Conservation (phyloP, 2,113 vertebrate species). For the Ciconia stormi region DNA sequence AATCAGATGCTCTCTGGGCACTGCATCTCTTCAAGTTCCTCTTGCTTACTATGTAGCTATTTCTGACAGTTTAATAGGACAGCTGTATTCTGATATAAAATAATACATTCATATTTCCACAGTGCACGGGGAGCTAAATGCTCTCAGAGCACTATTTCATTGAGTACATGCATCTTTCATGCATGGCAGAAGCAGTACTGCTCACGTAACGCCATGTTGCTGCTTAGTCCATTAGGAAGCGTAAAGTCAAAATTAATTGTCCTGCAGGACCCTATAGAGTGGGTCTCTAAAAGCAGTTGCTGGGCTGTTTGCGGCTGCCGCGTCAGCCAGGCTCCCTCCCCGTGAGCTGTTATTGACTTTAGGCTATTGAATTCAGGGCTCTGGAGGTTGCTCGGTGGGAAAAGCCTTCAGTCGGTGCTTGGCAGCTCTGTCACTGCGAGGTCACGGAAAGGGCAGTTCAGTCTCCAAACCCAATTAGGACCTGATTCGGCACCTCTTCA, state of each 20-base stretch:
- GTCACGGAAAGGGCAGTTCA: conserved; percentile 15
- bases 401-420: conserved; percentile 6
- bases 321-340: background rate
- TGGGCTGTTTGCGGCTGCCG: background rate
- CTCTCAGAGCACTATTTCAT: background rate
- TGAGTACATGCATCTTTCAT: background rate
- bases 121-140: background rate
- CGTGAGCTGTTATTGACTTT: background rate
- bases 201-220: background rate
- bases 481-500: background rate
- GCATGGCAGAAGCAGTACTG: background rate
- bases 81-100: conserved; percentile 2
- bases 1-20: conserved; percentile 27
- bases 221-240: conserved; percentile 21
- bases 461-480: background rate
- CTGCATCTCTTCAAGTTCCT: background rate
- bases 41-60: background rate
- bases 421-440: background rate
- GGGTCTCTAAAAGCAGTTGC: conserved; percentile 9
- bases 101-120: background rate
- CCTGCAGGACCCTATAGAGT: background rate
- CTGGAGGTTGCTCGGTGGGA: conserved; percentile 20
- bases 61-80: conserved; percentile 40
- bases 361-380: conserved; percentile 35
- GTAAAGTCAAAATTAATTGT: conserved; percentile 37